phyloP scores from a whole-genome alignment of 2,888 invertebrate genomes.

The Dorcus parallelipipedus region DNA sequence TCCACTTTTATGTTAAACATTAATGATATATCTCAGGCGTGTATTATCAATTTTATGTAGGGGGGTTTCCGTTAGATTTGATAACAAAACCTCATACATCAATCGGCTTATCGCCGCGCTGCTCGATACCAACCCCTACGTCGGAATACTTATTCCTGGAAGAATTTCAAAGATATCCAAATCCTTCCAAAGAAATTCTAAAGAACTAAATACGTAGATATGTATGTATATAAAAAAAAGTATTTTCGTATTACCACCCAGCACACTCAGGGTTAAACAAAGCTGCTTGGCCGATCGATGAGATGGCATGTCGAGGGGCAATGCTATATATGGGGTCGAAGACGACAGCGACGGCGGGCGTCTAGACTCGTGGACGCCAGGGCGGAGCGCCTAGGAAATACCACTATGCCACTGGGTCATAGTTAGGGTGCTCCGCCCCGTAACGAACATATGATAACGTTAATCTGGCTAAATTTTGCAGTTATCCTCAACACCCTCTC shows the following conservation, averaged over 20 bases:
- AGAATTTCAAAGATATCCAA: too few species aligned
- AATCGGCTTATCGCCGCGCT: constrained; percentile 25
- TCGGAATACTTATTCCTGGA: too few species aligned
- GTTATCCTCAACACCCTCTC: background rate
- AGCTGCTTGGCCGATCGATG: constrained; percentile 25
- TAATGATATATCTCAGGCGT: constrained; percentile 15
- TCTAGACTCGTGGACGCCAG: constrained; percentile 46
- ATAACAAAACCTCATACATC: constrained; percentile 28
- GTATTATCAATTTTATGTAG: constrained; percentile 32
- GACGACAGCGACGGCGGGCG: constrained; percentile 41
- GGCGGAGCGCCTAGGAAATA: constrained; percentile 36
- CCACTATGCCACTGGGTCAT: constrained; percentile 40
- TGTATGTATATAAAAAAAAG: too few species aligned
- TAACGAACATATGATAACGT: constrained; percentile 3
- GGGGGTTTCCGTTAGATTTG: constrained; percentile 24
- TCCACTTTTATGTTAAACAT: background rate
- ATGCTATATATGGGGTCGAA: constrained; percentile 26
- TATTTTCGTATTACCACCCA: constrained; percentile 5
- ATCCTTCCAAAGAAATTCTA: too few species aligned
- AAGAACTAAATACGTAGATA: too few species aligned
- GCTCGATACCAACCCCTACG: constrained; percentile 16
- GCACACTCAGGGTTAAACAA: constrained; percentile 5
- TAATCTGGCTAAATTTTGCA: background rate
- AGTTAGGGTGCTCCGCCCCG: constrained; percentile 7
- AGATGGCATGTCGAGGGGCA: background rate